Evolutionary conservation across 2,113 vertebrate species (phyloP), one percentile per base, ranked within the genome.

Genomic region (Sclerurus mexicanus): DNA sequence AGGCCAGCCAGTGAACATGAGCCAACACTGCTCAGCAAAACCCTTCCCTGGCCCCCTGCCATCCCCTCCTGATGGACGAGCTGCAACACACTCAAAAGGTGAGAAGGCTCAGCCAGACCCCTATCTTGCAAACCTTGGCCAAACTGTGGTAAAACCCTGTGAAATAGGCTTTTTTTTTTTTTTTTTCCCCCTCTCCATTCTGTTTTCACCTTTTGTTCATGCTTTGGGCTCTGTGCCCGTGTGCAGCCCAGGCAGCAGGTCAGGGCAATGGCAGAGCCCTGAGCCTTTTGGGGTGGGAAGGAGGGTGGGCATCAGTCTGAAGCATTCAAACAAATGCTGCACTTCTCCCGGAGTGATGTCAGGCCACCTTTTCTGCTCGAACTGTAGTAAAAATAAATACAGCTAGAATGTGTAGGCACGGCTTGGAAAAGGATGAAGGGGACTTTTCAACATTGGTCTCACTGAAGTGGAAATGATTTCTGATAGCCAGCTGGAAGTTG

Each of bases 401-500:
- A 59, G 72, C 75, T 76, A 77, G 42, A 95, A 93, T 94, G 68
- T 83, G 63, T 44, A 52, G 92, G 93, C 78, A 85, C 6, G 46
- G 66, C 82, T 95, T 97, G 94, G 97, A 94, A 94, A 87, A 87
- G 83, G 85, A 95, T 95, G 90, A 97, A 97, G 93, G 91, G 69
- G 76, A 95, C 18, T 1, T 94, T 96, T 96, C 93, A 96, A 53
- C 85, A 86, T 23, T 87, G 76, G 89, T 95, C 80, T 90, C 64
- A 72, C 72, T 94, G 93, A 96, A 88, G 83, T 93, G 91, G 93
- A 97, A 96, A 96, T 95, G 79, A 92, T 96, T 97, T 90, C 90
- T 97, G 90, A 96, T 95, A 93, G 93, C 91, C 96, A 97, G 95
- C 93, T 97, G 95, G 94, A 96, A 95, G 87, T 53, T 96, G 91